Conservation (phyloP, 2,797 vertebrate species). For the Pelochelys cantorii region DNA sequence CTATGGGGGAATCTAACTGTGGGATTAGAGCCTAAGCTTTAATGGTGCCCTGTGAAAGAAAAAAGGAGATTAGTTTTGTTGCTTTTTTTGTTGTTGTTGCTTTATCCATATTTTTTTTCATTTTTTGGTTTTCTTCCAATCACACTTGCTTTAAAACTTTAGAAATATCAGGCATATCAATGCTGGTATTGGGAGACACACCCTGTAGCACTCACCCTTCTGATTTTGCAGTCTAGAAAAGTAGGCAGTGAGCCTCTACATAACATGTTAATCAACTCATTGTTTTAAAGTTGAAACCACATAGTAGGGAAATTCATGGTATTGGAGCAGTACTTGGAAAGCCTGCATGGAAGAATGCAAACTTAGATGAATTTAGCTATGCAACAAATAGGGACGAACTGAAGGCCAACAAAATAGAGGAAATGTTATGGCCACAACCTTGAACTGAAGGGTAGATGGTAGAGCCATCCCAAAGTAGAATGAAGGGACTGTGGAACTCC, state of each 20-base stretch:
- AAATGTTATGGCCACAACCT: not conserved
- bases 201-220: too few relatives aligned
- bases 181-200: too few relatives aligned
- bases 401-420: not conserved
- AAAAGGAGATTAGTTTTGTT: too few relatives aligned
- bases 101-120: too few relatives aligned
- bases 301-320: not conserved
- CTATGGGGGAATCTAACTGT: too few relatives aligned
- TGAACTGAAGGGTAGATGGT: not conserved
- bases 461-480: slow-evolving; percentile 4
- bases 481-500: not conserved
- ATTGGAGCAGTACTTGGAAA: not conserved
- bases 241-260: too few relatives aligned
- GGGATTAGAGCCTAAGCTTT: too few relatives aligned
- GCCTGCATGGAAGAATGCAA: not conserved
- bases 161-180: too few relatives aligned
- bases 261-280: not conserved
- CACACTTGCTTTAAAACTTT: too few relatives aligned
- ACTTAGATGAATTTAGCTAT: not conserved
- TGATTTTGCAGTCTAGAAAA: not conserved
- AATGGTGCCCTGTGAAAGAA: too few relatives aligned
- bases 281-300: not conserved
- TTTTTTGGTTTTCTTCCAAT: too few relatives aligned
- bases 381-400: not conserved
- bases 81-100: too few relatives aligned